Evolutionary conservation across 2,113 vertebrate genomes (phyloP), one percentile per base, ranked within the genome.

Genomic region (Antennarius striatus): DNA sequence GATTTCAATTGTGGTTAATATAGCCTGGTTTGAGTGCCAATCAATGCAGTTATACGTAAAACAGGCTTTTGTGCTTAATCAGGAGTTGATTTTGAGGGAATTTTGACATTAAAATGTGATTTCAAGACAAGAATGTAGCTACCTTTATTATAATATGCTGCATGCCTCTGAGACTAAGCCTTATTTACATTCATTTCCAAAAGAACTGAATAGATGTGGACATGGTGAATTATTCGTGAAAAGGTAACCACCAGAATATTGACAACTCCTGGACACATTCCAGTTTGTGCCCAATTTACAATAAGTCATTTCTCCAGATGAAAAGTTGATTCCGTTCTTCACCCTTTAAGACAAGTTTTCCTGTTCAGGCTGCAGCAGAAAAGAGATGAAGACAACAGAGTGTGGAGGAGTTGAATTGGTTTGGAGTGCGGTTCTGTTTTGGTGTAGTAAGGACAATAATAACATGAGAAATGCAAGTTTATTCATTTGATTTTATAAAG

Each of bases 401-500:
- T 22, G 22, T 22, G 22, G 22, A 22, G 22, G 22, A 22, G 22
- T 22, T 22, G 22, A 22, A 22, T 22, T 2, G 22, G 22, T 22
- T 22, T 22, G 22, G 22, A 22, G 55, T 29, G 62, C 1, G 4
- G 58, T 28, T 11, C 48, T 5, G 8, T 22, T 78, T 71, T 63
- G 29, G 51, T 60, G 49, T 55, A 63, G 45, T 51, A n/a, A n/a
- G 11, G 9, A 63, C n/a, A 55, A 48, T 54, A 39, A 45, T 47
- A 52, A 29, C 22, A 22, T 22, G 11, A 49, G 73, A 66, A 28
- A 46, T 42, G n/a, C 49, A 54, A 48, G 58, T 54, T 68, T 65
- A 77, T 79, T 72, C 47, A 62, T 63, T 57, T 45, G 29, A 46
- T 40, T 71, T 68, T 61, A 52, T 16, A 71, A 54, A 68, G 70